phyloP scores from a whole-genome alignment of 1,140 invertebrate genomes.

The Zaprionus taronus region DNA sequence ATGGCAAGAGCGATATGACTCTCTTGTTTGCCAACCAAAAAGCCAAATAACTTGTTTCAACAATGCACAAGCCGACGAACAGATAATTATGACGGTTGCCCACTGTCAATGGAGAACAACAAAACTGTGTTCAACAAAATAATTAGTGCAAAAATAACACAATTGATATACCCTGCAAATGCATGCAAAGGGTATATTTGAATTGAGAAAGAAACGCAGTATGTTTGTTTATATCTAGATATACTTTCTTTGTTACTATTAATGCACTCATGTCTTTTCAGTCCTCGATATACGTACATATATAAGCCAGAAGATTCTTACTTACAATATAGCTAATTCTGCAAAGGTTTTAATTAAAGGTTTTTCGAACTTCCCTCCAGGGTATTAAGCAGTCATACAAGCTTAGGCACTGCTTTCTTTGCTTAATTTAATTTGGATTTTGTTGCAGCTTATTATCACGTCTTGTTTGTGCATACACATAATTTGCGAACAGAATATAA shows the following conservation, averaged over 20 bases:
- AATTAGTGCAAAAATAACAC: constrained; percentile 55
- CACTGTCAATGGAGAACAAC: constrained; percentile 58
- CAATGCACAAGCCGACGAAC: constrained; percentile 34
- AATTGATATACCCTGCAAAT: constrained; percentile 7
- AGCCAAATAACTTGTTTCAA: constrained; percentile 63
- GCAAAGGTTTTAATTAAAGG: background rate
- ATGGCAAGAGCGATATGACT: constrained; percentile 3
- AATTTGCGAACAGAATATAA: background rate
- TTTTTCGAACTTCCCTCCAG: background rate
- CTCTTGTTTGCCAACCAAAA: constrained; percentile 24
- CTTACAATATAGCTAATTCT: background rate
- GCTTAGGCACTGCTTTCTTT: background rate
- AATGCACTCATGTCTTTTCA: too few species aligned
- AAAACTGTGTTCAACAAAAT: constrained; percentile 43
- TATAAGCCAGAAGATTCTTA: too few species aligned
- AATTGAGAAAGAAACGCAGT: background rate
- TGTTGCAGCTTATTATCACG: background rate
- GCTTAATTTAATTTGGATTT: background rate
- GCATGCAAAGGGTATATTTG: background rate
- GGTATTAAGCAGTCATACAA: background rate
- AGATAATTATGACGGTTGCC: constrained; percentile 53
- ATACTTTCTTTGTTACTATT: too few species aligned
- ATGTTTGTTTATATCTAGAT: too few species aligned
- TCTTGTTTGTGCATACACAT: background rate
- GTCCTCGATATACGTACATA: too few species aligned